Evolutionary conservation across 2,113 vertebrate genomes (phyloP).

Genomic region (Progne subis): DNA sequence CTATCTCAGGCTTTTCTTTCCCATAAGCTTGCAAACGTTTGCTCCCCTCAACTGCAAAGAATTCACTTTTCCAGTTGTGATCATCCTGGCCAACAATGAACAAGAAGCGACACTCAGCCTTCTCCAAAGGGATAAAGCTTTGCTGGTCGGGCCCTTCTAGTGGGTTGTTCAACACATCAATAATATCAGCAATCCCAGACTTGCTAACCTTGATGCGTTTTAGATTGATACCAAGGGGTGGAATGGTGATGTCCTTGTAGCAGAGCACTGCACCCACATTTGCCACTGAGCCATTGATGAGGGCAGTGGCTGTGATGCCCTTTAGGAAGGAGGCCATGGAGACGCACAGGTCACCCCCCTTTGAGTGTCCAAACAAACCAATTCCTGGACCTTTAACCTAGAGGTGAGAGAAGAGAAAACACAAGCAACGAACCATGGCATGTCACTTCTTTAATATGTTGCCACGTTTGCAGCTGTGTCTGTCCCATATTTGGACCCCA

Average conservation of each 20-base stretch:
- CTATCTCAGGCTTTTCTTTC: conserved; percentile 78
- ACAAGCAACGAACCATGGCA: background rate
- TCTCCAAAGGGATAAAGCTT: conserved; percentile 85
- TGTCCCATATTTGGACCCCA: background rate
- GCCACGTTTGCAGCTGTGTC: background rate
- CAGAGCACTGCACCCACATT: conserved; percentile 62
- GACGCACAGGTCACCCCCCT: conserved; percentile 84
- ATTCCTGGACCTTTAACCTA: conserved; percentile 79
- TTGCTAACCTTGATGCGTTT: conserved; percentile 50
- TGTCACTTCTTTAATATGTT: background rate
- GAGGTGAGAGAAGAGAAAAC: conserved; percentile 4
- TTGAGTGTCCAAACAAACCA: conserved; percentile 85
- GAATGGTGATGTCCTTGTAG: conserved; percentile 77
- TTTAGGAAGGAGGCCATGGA: conserved; percentile 86
- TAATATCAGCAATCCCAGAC: conserved; percentile 74
- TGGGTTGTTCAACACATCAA: conserved; percentile 69
- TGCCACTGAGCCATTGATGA: conserved; percentile 81
- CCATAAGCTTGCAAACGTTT: conserved; percentile 75
- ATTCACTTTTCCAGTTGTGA: conserved; percentile 85
- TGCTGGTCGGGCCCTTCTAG: conserved; percentile 61
- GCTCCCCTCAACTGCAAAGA: conserved; percentile 76
- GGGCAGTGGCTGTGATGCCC: conserved; percentile 80
- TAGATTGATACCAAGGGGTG: background rate
- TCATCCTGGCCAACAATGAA: conserved; percentile 87
- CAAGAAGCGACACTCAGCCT: conserved; percentile 81